Evolutionary conservation across 2,888 invertebrate genomes (phyloP).

Genomic region (Halocaridina rubra): DNA sequence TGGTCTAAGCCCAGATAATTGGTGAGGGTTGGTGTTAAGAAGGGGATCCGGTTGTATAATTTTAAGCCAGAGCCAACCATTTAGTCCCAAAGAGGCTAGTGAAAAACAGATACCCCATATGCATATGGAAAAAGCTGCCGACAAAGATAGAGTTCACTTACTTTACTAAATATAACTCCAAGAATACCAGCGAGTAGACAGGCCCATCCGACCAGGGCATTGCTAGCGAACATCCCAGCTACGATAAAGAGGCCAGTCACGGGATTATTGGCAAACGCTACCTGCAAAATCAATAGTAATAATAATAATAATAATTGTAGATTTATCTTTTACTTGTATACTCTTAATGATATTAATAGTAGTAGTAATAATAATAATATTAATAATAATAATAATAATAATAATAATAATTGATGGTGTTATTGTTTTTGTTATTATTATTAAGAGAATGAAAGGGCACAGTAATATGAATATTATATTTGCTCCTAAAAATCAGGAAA

Average conservation of each 20-base stretch:
- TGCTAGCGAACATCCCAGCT: constrained; percentile 34
- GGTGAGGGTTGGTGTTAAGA: too few relatives aligned
- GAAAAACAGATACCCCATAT: background rate
- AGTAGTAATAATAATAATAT: too few relatives aligned
- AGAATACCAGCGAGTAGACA: constrained; percentile 37
- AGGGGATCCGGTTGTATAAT: too few relatives aligned
- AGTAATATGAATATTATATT: too few relatives aligned
- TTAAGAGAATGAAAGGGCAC: too few relatives aligned
- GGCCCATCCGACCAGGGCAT: constrained; percentile 21
- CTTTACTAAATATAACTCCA: constrained; percentile 42
- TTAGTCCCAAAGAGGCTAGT: background rate
- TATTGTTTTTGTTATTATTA: too few relatives aligned
- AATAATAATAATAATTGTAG: background rate
- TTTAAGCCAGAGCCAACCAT: too few relatives aligned
- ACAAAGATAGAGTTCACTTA: background rate
- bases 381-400: too few relatives aligned
- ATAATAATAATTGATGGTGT: too few relatives aligned
- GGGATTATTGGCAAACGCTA: constrained; percentile 55
- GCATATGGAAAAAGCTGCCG: too few relatives aligned
- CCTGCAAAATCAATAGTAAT: constrained; percentile 17
- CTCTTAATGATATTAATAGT: background rate
- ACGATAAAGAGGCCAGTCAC: constrained; percentile 41
- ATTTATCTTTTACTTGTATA: background rate
- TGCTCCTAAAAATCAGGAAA: too few relatives aligned
- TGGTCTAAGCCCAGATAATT: too few relatives aligned